Conservation (phyloP, 2,113 vertebrate genomes). For the Gasterosteus nipponicus region DNA sequence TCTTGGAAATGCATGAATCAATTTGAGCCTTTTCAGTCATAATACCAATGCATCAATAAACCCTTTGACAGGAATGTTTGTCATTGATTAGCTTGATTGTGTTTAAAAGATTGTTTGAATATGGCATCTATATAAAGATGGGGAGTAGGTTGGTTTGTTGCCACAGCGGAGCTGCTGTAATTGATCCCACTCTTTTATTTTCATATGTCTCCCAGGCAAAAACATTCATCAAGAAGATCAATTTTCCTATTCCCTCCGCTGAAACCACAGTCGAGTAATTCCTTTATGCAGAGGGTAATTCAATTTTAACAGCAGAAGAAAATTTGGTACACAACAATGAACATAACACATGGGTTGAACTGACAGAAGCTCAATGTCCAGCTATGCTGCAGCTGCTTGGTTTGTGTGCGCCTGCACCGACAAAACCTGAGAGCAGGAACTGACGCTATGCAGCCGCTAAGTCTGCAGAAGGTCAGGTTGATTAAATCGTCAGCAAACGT, state of each 20-base stretch:
- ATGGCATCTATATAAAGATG: neutral
- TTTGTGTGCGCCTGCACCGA: slow-evolving; percentile 1
- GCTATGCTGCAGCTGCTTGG: neutral
- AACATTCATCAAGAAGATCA: slow-evolving; percentile 14
- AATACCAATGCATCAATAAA: slow-evolving; percentile 4
- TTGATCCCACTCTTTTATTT: neutral
- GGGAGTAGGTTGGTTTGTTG: neutral
- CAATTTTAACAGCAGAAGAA: slow-evolving; percentile 21
- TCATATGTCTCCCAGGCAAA: neutral
- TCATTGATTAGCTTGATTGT: neutral
- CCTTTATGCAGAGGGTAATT: slow-evolving; percentile 42
- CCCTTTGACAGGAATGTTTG: neutral
- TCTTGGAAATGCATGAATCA: slow-evolving; percentile 2
- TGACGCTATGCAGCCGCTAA: neutral
- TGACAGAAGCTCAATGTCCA: slow-evolving; percentile 14
- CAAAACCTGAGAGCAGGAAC: neutral
- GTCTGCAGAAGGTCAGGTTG: neutral
- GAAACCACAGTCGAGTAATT: slow-evolving; percentile 16
- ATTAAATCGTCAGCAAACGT: neutral
- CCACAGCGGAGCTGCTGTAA: slow-evolving; percentile 7
- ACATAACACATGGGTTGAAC: neutral
- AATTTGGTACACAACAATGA: slow-evolving; percentile 26
- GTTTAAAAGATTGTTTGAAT: neutral
- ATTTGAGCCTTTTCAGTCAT: neutral
- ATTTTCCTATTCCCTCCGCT: slow-evolving; percentile 17